Conservation (phyloP, 2,797 vertebrate species). For the Mormyrus hasselquistii region DNA sequence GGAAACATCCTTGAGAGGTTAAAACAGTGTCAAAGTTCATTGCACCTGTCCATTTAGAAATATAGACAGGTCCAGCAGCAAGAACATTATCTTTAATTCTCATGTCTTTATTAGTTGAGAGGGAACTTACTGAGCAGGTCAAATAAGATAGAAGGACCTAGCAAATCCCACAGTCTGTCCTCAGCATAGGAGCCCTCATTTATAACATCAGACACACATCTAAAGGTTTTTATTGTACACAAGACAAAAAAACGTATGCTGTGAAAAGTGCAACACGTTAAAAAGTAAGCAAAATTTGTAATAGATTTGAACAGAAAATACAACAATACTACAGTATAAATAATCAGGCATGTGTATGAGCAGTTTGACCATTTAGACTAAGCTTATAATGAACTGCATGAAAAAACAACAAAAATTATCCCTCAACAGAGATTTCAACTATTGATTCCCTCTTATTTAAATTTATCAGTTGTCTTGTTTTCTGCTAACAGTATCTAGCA, state of each 20-base stretch:
- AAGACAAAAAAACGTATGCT: slow-evolving; percentile 21
- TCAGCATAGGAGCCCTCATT: not conserved
- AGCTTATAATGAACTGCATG: not conserved
- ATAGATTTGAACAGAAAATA: not conserved
- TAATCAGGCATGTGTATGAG: not conserved
- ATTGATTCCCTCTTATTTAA: not conserved
- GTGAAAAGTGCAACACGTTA: slow-evolving; percentile 35
- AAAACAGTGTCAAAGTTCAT: not conserved
- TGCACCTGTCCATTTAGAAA: not conserved
- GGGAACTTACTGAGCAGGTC: not conserved
- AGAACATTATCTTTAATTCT: not conserved
- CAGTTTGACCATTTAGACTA: not conserved
- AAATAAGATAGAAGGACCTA: not conserved
- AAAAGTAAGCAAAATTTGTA: not conserved
- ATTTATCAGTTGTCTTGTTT: not conserved
- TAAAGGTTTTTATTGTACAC: slow-evolving; percentile 30
- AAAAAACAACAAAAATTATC: slow-evolving; percentile 18
- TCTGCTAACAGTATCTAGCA: not conserved
- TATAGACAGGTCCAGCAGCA: not conserved
- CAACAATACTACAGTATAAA: not conserved
- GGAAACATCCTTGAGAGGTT: not conserved
- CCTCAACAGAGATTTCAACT: not conserved
- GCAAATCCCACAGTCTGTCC: not conserved
- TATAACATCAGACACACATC: not conserved
- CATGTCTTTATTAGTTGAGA: not conserved